Conservation (phyloP, 1,140 invertebrate genomes). For the Theocolax elegans region DNA sequence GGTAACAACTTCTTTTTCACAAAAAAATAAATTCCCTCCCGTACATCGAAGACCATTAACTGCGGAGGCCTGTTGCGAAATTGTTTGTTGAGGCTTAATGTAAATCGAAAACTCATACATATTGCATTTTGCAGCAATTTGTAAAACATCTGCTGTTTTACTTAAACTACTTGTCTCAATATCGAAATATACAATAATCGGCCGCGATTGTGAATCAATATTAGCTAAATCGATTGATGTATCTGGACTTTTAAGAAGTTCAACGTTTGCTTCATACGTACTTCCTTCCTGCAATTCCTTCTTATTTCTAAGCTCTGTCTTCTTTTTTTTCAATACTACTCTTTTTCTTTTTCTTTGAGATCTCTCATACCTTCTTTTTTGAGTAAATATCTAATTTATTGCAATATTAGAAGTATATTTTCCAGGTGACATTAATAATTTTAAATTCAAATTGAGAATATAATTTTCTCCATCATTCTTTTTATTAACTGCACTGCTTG, state of each 20-base stretch:
- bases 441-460: neutral
- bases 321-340: slow-evolving; percentile 37
- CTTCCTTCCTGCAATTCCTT: slow-evolving; percentile 31
- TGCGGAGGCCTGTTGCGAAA: slow-evolving; percentile 22
- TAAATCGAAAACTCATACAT: slow-evolving; percentile 30
- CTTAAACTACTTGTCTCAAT: slow-evolving; percentile 30
- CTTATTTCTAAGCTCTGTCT: slow-evolving; percentile 30
- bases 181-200: slow-evolving; percentile 37
- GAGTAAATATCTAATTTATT: neutral
- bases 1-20: slow-evolving; percentile 14
- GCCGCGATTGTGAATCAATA: neutral
- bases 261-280: slow-evolving; percentile 26
- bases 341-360: slow-evolving; percentile 31
- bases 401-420: slow-evolving; percentile 26
- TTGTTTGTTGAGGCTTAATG: slow-evolving; percentile 33
- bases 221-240: neutral
- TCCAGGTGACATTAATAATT: slow-evolving; percentile 8
- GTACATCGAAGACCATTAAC: slow-evolving; percentile 20
- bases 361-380: slow-evolving; percentile 28
- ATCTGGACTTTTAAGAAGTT: slow-evolving; percentile 8
- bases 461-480: slow-evolving; percentile 32
- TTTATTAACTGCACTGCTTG: slow-evolving; percentile 27
- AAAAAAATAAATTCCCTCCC: slow-evolving; percentile 9
- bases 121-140: slow-evolving; percentile 37
- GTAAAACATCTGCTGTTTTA: slow-evolving; percentile 36